Evolutionary conservation across 2,888 invertebrate species (phyloP), one percentile per base, ranked within the genome.

Genomic region (Junonia oenone): DNA sequence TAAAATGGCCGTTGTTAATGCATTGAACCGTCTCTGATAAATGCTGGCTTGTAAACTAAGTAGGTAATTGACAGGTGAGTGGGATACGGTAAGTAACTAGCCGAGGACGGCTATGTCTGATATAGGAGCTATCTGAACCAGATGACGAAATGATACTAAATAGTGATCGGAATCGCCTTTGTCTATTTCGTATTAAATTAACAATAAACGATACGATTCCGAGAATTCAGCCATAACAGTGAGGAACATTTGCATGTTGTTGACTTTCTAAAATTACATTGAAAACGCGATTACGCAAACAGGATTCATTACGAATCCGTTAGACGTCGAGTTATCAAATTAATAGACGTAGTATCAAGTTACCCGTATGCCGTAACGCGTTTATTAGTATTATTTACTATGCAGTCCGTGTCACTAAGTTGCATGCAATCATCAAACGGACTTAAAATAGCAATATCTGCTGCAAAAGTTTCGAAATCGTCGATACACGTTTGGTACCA

Each of bases 361-460:
- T 61, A 53, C 52, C 47, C 22, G 45, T 29, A 33, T 45, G 47
- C 40, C 47, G 14, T 43, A 38, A 48, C 49, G 51, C 58, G 43
- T 58, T 61, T 58, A 61, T 54, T 53, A 51, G 38, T 13, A 47
- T 56, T 56, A 56, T 51, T 61, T 61, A 61, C 19, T 13, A 47
- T 53, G 17, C 31, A 27, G 43, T 38, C 45, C 46, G 55, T 15
- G 17, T 43, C 53, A 51, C 38, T 40, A 56, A 53, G 58, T 58
- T 61, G 61, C 38, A 58, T 51, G 53, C 45, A 47, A 53, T 51
- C 46, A 35, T 31, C 46, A 31, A 11, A 46, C 9, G 29, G 22
- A 14, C 46, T 19, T 19, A 40, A 11, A 11, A 68, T 67, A 64
- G 64, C 68, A 64, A 72, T 76, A 78, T 74, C 73, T 78, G 76